Evolutionary conservation across 2,888 invertebrate genomes (phyloP).

Genomic region (Boloria euphrosyne): DNA sequence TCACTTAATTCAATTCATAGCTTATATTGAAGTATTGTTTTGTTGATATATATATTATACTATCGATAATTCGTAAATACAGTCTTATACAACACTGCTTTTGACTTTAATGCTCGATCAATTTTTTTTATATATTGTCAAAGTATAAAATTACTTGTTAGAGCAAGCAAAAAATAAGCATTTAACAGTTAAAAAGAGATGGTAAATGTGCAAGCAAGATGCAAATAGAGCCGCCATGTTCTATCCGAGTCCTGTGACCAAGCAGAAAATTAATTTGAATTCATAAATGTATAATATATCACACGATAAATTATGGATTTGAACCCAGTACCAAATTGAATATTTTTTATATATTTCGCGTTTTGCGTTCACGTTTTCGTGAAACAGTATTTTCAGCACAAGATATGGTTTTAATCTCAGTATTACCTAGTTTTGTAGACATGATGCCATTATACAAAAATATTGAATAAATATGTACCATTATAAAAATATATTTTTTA

Average conservation of each 20-base stretch:
- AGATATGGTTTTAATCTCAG: slow-evolving; percentile 51
- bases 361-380: slow-evolving; percentile 37
- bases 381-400: slow-evolving; percentile 40
- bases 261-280: not conserved
- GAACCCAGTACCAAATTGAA: slow-evolving; percentile 33
- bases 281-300: slow-evolving; percentile 1
- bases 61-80: too few relatives aligned
- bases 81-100: too few relatives aligned
- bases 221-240: slow-evolving; percentile 4
- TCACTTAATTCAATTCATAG: not conserved
- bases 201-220: not conserved
- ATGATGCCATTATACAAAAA: slow-evolving; percentile 65
- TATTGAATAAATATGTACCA: slow-evolving; percentile 14
- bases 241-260: not conserved
- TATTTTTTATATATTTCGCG: slow-evolving; percentile 37
- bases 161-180: too few relatives aligned
- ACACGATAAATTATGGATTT: slow-evolving; percentile 31
- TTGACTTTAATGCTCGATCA: too few relatives aligned
- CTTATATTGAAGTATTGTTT: not conserved
- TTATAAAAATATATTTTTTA: slow-evolving; percentile 18
- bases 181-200: too few relatives aligned
- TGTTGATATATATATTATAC: too few relatives aligned
- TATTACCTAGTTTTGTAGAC: slow-evolving; percentile 68
- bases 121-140: too few relatives aligned
- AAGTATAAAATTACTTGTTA: too few relatives aligned